Conservation (phyloP, 2,888 invertebrate species). For the Zhuqinia jingwanae region DNA sequence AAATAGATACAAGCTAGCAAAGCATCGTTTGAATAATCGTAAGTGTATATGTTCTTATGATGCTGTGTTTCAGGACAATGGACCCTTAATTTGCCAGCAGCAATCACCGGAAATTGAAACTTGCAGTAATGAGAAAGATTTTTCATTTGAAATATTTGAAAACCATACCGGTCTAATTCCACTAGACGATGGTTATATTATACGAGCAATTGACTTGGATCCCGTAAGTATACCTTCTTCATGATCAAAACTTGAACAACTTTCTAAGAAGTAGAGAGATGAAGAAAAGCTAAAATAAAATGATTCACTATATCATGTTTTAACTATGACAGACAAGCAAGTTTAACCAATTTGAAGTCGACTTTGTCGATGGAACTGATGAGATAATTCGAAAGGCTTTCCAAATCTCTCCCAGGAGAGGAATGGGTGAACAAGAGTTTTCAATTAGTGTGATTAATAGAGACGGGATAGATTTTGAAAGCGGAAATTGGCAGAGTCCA, state of each 20-base stretch:
- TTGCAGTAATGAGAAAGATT: not conserved
- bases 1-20: no score
- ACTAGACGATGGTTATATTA: slow-evolving; percentile 6
- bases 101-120: slow-evolving; percentile 19
- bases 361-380: slow-evolving; percentile 20
- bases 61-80: not conserved
- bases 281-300: no score
- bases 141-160: slow-evolving; percentile 50
- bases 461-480: slow-evolving; percentile 42
- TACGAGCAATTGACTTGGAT: slow-evolving; percentile 50
- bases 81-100: slow-evolving; percentile 21
- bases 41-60: not conserved
- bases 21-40: not conserved
- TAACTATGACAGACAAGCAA: slow-evolving; percentile 33
- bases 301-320: slow-evolving; percentile 25
- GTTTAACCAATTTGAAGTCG: slow-evolving; percentile 39
- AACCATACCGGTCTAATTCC: slow-evolving; percentile 10
- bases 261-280: no score
- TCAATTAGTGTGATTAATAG: slow-evolving; percentile 30
- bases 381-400: slow-evolving; percentile 46
- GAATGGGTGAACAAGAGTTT: slow-evolving; percentile 23
- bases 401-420: slow-evolving; percentile 38
- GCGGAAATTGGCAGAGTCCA: slow-evolving; percentile 18
- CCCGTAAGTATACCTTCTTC: slow-evolving; percentile 21
- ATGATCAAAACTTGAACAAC: not conserved